phyloP scores from a whole-genome alignment of 2,888 invertebrate species.

The Syritta pipiens region DNA sequence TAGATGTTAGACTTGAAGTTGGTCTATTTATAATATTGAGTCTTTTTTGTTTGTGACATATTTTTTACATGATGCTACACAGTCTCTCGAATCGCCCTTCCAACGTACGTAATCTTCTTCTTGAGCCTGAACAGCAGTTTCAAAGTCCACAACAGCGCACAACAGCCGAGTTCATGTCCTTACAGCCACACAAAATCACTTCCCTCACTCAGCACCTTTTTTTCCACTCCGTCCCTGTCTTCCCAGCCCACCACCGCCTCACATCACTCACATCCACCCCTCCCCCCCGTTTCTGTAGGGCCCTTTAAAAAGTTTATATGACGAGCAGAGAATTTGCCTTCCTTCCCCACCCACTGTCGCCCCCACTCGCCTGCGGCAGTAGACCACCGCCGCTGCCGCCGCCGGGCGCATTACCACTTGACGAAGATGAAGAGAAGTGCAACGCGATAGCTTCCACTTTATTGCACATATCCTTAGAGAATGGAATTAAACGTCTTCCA shows the following conservation, averaged over 20 bases:
- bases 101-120: too few relatives aligned
- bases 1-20: too few relatives aligned
- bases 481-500: slow-evolving; percentile 21
- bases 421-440: slow-evolving; percentile 12
- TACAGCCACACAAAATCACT: too few relatives aligned
- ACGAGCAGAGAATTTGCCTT: background rate
- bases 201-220: background rate
- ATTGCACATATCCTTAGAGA: slow-evolving; percentile 9
- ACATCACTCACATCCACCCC: background rate
- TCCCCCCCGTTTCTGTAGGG: too few relatives aligned
- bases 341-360: background rate
- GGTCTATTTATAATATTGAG: too few relatives aligned
- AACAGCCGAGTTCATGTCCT: too few relatives aligned
- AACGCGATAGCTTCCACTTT: slow-evolving; percentile 17
- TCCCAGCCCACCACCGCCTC: background rate
- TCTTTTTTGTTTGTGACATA: too few relatives aligned
- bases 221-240: background rate
- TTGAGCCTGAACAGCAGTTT: too few relatives aligned
- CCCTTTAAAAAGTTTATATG: slow-evolving; percentile 3
- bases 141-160: too few relatives aligned
- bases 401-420: background rate
- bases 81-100: too few relatives aligned
- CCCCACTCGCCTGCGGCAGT: too few relatives aligned
- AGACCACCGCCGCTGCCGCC: background rate
- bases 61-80: too few relatives aligned